phyloP scores from a whole-genome alignment of 2,797 vertebrate genomes.

The Meriones psammophilus region DNA sequence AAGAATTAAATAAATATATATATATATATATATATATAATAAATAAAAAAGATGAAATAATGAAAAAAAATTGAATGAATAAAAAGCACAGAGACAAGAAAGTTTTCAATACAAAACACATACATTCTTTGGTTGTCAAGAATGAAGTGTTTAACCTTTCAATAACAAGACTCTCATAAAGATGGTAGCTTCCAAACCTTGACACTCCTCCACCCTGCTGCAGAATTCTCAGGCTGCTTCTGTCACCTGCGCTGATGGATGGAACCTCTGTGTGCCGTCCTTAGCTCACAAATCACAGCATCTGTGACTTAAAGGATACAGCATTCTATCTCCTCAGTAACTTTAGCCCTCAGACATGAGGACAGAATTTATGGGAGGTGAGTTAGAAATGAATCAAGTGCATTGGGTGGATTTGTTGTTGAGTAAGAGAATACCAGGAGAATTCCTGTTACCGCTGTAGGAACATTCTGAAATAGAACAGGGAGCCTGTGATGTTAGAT shows the following conservation, averaged over 20 bases:
- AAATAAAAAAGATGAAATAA: neutral
- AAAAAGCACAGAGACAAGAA: neutral
- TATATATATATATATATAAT: no score
- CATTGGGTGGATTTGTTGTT: neutral
- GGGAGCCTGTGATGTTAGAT: neutral
- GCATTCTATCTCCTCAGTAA: neutral
- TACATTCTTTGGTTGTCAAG: neutral
- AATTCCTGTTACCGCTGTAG: neutral
- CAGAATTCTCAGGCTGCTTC: neutral
- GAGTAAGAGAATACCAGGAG: neutral
- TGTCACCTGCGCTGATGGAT: no score
- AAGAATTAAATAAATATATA: no score
- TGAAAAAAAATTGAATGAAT: slow-evolving; percentile 14
- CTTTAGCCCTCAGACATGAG: neutral
- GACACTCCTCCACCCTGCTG: neutral
- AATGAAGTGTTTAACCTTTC: neutral
- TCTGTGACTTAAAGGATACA: neutral
- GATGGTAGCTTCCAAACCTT: neutral
- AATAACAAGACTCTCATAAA: neutral
- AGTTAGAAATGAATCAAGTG: neutral
- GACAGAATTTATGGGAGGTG: neutral
- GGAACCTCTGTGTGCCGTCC: neutral
- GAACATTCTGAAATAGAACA: neutral
- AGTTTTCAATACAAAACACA: slow-evolving; percentile 12
- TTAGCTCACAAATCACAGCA: neutral